Conservation (phyloP, 2,888 invertebrate genomes). For the Deilephila porcellus region DNA sequence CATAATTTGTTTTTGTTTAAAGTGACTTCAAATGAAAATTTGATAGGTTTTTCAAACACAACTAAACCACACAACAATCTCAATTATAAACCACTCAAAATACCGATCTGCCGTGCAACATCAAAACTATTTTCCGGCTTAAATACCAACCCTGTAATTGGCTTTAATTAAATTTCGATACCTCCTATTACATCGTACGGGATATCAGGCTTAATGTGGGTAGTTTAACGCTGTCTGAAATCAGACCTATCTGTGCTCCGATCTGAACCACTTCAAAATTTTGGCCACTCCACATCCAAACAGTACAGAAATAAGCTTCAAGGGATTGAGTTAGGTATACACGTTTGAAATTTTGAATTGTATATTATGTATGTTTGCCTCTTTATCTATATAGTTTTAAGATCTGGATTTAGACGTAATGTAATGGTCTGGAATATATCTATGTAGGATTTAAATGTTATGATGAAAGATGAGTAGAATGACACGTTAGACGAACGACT, state of each 20-base stretch:
- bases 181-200: background rate
- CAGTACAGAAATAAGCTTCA: background rate
- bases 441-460: too few species aligned
- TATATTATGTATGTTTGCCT: background rate
- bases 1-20: too few species aligned
- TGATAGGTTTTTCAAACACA: too few species aligned
- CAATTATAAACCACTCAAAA: background rate
- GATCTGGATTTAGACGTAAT: too few species aligned
- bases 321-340: background rate
- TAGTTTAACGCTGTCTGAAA: constrained; percentile 17
- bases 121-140: background rate
- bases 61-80: too few species aligned
- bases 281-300: background rate
- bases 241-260: constrained; percentile 27
- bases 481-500: too few species aligned
- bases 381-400: background rate
- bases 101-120: background rate
- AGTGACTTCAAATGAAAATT: too few species aligned
- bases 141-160: background rate
- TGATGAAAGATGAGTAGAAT: too few species aligned
- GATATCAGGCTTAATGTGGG: constrained; percentile 1
- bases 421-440: too few species aligned
- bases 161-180: background rate
- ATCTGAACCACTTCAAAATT: constrained; percentile 27
- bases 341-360: constrained; percentile 6